phyloP scores from a whole-genome alignment of 2,888 invertebrate genomes.

The Harpalus rufipes region DNA sequence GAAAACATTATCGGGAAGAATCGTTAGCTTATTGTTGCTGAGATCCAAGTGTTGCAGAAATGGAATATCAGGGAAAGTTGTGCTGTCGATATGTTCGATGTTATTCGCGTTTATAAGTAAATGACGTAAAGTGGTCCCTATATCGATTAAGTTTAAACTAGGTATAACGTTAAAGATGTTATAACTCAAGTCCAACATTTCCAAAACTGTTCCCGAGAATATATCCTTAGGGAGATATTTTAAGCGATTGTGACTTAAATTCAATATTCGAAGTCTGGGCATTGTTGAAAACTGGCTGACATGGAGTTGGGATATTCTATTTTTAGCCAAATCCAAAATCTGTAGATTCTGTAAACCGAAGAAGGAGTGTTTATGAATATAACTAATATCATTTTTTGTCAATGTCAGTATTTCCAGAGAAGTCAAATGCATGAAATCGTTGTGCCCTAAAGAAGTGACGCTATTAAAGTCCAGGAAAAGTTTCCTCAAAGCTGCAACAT shows the following conservation, averaged over 20 bases:
- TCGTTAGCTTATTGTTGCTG: slow-evolving; percentile 89
- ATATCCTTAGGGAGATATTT: slow-evolving; percentile 87
- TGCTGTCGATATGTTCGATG: slow-evolving; percentile 92
- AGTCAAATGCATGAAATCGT: slow-evolving; percentile 86
- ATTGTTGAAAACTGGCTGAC: slow-evolving; percentile 89
- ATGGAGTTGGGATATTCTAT: slow-evolving; percentile 87
- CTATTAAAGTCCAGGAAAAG: slow-evolving; percentile 87
- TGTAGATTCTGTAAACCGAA: slow-evolving; percentile 87
- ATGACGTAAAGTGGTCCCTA: slow-evolving; percentile 88
- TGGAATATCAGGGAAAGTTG: slow-evolving; percentile 90
- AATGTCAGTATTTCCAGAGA: slow-evolving; percentile 87
- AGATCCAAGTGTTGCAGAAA: slow-evolving; percentile 88
- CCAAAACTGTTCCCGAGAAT: slow-evolving; percentile 88
- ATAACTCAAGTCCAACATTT: slow-evolving; percentile 88
- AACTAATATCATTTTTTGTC: slow-evolving; percentile 86
- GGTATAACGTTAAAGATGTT: slow-evolving; percentile 91
- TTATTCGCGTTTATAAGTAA: slow-evolving; percentile 89
- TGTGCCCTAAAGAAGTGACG: slow-evolving; percentile 84
- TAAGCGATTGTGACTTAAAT: slow-evolving; percentile 86
- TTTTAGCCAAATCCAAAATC: slow-evolving; percentile 88
- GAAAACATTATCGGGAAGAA: slow-evolving; percentile 93
- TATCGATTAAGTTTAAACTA: slow-evolving; percentile 86
- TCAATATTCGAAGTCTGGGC: slow-evolving; percentile 85
- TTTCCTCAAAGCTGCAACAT: slow-evolving; percentile 83
- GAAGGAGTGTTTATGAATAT: slow-evolving; percentile 87